phyloP scores from a whole-genome alignment of 2,797 vertebrate genomes.

The Pelochelys cantorii region DNA sequence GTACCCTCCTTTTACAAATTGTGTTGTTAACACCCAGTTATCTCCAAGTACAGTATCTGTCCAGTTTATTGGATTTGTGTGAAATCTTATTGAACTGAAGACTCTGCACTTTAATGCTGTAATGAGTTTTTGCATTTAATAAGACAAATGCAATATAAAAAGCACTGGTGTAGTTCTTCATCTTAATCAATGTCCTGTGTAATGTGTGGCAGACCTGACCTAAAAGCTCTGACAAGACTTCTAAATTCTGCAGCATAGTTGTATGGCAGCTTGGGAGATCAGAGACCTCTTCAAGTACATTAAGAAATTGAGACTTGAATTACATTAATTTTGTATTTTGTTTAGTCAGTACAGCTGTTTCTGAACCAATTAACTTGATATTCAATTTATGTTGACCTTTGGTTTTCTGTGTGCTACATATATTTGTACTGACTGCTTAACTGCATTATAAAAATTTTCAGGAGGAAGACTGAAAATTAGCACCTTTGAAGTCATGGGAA shows the following conservation, averaged over 20 bases:
- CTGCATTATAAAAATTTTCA: not conserved
- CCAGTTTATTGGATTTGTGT: not conserved
- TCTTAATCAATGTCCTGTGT: not conserved
- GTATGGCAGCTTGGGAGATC: not conserved
- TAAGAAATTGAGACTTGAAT: not conserved
- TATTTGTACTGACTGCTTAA: not conserved
- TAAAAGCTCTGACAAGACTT: not conserved
- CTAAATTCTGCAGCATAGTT: not conserved
- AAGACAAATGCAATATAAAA: not conserved
- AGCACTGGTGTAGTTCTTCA: not conserved
- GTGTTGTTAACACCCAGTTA: not conserved
- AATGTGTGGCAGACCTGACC: not conserved
- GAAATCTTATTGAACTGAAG: not conserved
- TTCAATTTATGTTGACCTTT: conserved; percentile 4
- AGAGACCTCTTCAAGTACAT: not conserved
- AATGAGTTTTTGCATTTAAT: not conserved
- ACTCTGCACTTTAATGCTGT: not conserved
- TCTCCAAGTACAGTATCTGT: not conserved
- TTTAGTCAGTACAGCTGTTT: not conserved
- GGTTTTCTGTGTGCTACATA: not conserved
- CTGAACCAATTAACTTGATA: not conserved
- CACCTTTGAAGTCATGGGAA: no score
- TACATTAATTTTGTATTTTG: not conserved
- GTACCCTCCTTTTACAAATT: not conserved
- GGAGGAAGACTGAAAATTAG: no score